phyloP scores from a whole-genome alignment of 2,797 vertebrate species.

The Brachyrhaphis roseni region DNA sequence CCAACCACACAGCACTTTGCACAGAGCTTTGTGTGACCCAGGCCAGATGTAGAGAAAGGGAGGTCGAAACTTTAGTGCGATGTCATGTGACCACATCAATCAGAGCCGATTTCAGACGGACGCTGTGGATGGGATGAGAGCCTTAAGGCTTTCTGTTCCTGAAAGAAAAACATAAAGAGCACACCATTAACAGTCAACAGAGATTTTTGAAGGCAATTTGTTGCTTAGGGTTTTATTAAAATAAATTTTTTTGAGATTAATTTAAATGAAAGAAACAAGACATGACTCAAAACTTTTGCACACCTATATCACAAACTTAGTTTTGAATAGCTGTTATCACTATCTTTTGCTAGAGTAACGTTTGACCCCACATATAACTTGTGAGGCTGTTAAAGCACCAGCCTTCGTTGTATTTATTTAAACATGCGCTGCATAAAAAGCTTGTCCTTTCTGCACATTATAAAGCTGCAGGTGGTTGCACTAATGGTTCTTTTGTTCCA shows the following conservation, averaged over 20 bases:
- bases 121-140: neutral
- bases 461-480: constrained; percentile 62
- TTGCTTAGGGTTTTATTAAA: neutral
- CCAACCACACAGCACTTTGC: neutral
- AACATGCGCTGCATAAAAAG: constrained; percentile 30
- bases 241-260: too few relatives aligned
- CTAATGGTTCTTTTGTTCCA: constrained; percentile 66
- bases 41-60: neutral
- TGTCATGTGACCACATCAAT: neutral
- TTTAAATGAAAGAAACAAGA: neutral
- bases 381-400: constrained; percentile 22
- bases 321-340: constrained; percentile 2
- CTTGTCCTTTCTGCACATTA: constrained; percentile 53
- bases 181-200: neutral
- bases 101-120: neutral
- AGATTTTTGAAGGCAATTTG: neutral
- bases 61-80: neutral
- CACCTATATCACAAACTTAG: constrained; percentile 8
- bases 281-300: neutral
- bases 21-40: neutral
- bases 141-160: neutral
- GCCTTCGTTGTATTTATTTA: constrained; percentile 46
- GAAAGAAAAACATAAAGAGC: neutral
- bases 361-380: constrained; percentile 10
- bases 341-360: constrained; percentile 8